Evolutionary conservation across 2,797 vertebrate species (phyloP).

Genomic region (Alosa sapidissima): DNA sequence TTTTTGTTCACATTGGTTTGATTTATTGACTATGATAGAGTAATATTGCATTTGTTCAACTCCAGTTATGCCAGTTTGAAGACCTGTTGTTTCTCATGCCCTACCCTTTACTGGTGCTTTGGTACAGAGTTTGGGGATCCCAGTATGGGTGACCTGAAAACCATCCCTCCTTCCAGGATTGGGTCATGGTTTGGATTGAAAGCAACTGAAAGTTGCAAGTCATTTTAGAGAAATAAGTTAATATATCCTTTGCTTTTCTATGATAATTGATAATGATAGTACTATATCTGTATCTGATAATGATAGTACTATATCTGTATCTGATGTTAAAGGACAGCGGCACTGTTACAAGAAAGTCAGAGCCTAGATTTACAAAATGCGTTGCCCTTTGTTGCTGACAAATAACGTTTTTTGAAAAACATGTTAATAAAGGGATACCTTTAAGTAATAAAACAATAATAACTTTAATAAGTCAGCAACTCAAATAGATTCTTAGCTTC

Average conservation of each 20-base stretch:
- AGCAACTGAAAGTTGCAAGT: neutral
- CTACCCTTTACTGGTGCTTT: neutral
- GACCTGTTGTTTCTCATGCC: neutral
- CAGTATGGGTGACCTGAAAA: slow-evolving; percentile 13
- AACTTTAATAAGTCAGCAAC: neutral
- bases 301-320: neutral
- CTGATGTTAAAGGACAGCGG: neutral
- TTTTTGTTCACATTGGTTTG: neutral
- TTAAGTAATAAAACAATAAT: neutral
- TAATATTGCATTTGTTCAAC: neutral
- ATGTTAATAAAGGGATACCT: neutral
- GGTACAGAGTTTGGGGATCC: slow-evolving; percentile 9
- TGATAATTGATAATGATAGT: neutral
- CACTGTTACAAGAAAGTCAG: neutral
- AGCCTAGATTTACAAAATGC: neutral
- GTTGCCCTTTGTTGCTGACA: neutral
- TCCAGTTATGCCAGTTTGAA: neutral
- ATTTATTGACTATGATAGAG: neutral
- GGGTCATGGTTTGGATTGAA: slow-evolving; percentile 11
- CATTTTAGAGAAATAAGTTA: neutral
- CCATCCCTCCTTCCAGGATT: neutral
- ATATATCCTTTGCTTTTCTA: neutral
- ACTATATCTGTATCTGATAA: neutral
- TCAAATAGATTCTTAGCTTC: neutral
- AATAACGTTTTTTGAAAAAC: neutral